Evolutionary conservation across 2,113 vertebrate genomes (phyloP), one percentile per base, ranked within the genome.

Genomic region (Neoarius graeffei): DNA sequence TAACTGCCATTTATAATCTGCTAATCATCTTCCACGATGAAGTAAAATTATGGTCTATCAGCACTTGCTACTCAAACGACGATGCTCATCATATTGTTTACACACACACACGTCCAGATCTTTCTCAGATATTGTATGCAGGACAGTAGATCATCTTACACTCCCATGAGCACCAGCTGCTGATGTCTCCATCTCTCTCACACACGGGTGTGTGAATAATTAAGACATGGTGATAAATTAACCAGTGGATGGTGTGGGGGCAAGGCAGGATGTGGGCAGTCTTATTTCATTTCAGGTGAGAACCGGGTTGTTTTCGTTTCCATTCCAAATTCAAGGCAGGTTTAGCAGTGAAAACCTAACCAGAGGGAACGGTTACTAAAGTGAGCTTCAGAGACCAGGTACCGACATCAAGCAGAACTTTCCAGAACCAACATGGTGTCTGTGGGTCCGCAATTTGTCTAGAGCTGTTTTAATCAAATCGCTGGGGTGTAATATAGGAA

Each of bases 211-310:
- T 30, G 57, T 91, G 79, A 91, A 91, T 91, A 88, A 91, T 91
- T 91, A 79, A 90, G 69, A 42, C 57, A 59, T 60, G 59, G 80
- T 67, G 85, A 89, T 90, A 85, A 90, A 90, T 91, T 54, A 88
- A 27, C 14, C 42, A 85, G 85, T 50, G 67, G 87, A n/a, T 86
- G 85, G 30, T 35, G 54, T 89, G 86, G 84, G 23, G 4, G 1
- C 25, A 81, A 30, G 23, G 23, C 74, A 86, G 87, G 59, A 82
- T 77, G 54, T 81, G 25, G 57, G 52, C 56, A 10, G 54, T 23
- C 9, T 25, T 54, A 74, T n/a, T 81, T 79, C 56, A 74, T n/a
- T 81, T 79, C 56, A 80, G 54, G 69, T 86, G 59, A 88, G 85
- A 81, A 74, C 19, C 60, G 74, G 83, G 81, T 60, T 57, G 67